These are phyloP conservation scores for Microcebus griseorufus DNA, from an alignment of 2,113 vertebrate species.

Conservation along the genomic window DNA sequence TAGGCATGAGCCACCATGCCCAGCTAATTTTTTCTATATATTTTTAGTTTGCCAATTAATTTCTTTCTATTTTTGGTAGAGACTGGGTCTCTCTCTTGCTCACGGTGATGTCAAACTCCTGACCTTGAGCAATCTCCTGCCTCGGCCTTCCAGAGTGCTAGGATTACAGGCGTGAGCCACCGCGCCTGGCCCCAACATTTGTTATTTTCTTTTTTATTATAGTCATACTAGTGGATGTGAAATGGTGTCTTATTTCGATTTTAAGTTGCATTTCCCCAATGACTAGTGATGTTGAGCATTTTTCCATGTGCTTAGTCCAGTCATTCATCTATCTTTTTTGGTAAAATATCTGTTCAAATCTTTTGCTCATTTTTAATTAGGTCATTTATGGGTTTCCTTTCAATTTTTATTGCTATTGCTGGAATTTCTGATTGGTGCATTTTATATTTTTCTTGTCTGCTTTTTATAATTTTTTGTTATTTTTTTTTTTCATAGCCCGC, in stretches of 20 bases:
- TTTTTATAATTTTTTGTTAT: background rate
- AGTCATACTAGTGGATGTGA: background rate
- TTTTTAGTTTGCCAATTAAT: too few species aligned
- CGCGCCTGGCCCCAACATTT: too few species aligned
- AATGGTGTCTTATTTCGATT: background rate
- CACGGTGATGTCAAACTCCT: too few species aligned
- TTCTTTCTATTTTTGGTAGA: too few species aligned
- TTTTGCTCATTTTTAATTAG: background rate
- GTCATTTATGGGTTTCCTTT: background rate
- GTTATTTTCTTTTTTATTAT: background rate
- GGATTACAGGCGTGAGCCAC: too few species aligned
- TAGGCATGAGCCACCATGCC: too few species aligned
- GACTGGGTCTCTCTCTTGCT: too few species aligned
- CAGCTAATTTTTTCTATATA: too few species aligned
- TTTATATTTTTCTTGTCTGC: background rate
- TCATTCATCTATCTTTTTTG: background rate
- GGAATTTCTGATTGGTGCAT: background rate
- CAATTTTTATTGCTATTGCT: background rate
- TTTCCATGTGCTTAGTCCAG: background rate
- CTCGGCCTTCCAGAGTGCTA: too few species aligned
- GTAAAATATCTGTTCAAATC: background rate
- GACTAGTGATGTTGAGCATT: background rate
- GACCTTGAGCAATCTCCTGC: too few species aligned
- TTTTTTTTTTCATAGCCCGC: too few species aligned
- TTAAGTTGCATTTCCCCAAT: background rate